Evolutionary conservation across 2,113 vertebrate genomes (phyloP), one percentile per base, ranked within the genome.

Genomic region (Dasyornis broadbenti): DNA sequence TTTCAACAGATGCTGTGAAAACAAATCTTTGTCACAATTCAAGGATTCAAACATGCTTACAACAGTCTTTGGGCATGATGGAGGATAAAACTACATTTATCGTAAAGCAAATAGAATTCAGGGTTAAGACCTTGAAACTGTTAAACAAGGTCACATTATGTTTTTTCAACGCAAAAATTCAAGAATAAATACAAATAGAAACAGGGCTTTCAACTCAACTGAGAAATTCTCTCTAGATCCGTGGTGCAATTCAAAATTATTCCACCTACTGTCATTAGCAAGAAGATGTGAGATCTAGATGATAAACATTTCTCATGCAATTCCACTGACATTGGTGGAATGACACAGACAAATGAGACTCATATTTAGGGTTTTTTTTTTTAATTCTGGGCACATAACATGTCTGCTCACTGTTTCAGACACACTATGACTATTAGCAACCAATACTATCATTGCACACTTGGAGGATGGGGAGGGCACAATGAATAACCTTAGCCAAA

Each of bases 1-100:
- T 96, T 96, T 93, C 89, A 97, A 95, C 93, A 97, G 95, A 97
- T 96, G 96, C 94, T 97, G 93, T 70, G 84, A 97, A 97, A 94
- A 73, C 56, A 91, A 89, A 85, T 45, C 44, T 79, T 75, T 94
- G 76, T 92, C 95, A 95, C 94, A 97, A 85, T 65, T 66, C n/a
- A 95, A 94, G 76, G 61, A 96, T 84, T 94, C 42, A 20, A 84
- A 45, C 39, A 69, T 91, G 90, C 97, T 81, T 60, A 89, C 72
- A 82, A 40, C 80, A 70, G 28, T 73, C 78, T 79, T 72, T 45
- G 75, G 63, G 71, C 54, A 89, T 66, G 91, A 93, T 11, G 49
- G 35, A 96, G 95, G 39, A 85, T 65, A 59, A 95, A 95, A 97
- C 94, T 59, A 75, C 50, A 63, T 85, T 20, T 31, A 65, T 47